phyloP scores from a whole-genome alignment of 2,113 vertebrate species.

The Sclerurus mexicanus region DNA sequence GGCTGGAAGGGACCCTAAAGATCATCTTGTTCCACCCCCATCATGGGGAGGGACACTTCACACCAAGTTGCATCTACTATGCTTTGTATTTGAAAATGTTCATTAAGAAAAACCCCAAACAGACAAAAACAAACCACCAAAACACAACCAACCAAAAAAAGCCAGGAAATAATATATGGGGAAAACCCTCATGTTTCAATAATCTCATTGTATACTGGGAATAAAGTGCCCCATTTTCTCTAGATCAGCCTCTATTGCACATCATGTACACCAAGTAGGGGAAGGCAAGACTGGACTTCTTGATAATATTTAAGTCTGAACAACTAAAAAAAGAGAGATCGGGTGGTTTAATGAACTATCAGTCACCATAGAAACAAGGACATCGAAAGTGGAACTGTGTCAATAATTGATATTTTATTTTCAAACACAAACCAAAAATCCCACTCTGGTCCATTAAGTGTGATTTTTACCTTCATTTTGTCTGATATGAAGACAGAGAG shows the following conservation, averaged over 20 bases:
- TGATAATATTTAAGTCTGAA: neutral
- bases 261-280: fast-evolving
- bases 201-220: neutral
- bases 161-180: neutral
- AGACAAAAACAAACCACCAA: neutral
- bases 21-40: neutral
- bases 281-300: neutral
- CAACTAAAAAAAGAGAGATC: neutral
- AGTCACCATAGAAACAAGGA: conserved; percentile 3
- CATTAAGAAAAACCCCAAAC: neutral
- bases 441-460: neutral
- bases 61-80: neutral
- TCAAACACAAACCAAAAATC: neutral
- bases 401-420: neutral
- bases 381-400: neutral
- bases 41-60: neutral
- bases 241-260: neutral
- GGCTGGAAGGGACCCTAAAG: neutral
- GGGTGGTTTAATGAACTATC: neutral
- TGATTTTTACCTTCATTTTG: neutral
- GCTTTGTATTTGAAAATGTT: neutral
- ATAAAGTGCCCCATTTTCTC: neutral
- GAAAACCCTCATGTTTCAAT: neutral
- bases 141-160: neutral
- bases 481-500: neutral